Base-by-base conservation (phyloP, 2,113 vertebrate genomes). In the Azemiops feae region DNA sequence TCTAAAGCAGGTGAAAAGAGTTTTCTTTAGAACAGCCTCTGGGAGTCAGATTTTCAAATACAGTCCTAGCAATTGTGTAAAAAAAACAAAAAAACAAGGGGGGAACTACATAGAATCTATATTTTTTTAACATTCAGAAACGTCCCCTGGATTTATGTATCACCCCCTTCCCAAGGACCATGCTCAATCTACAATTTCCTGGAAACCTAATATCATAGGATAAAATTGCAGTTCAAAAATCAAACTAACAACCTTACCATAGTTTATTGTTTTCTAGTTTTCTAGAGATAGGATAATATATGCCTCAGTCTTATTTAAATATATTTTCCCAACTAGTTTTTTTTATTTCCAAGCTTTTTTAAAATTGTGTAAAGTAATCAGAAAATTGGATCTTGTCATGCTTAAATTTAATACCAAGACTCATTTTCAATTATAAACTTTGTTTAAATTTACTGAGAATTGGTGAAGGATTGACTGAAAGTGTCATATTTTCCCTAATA, bases 151-250 rank as follows among this genome's bases (percentile, higher is more conserved):
- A 45, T 91, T 94, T 23, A 47, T 95, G 94, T 94, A 85, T 91
- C 95, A 95, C 89, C 88, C 34, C 11, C 52, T 16, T 5, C 89
- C 81, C 94, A 9, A 0, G 94, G 95, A 64, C 52, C 90, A 47
- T 89, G 92, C 96, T 88, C 93, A 90, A 64, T 69, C 57, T 88
- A 92, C n/a, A 88, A 64, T 47, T 87, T 69, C 57, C 64, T 94
- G 45, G 91, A 95, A 91, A 64, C 93, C n/a, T 22, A 81, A 58
- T 60, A 64, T 52, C 52, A 50, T 16, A 43, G 50, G 89, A 95
- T 96, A 91, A 93, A 85, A 25, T 39, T 55, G 45, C 52, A 93
- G 60, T 54, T 64, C 30, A 92, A 39, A 64, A 11, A n/a, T 43
- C 85, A 58, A 0, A 23, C 11, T 92, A 91, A 39, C 47, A 87